Conservation (phyloP, 2,888 invertebrate species). For the Anorthoa munda region DNA sequence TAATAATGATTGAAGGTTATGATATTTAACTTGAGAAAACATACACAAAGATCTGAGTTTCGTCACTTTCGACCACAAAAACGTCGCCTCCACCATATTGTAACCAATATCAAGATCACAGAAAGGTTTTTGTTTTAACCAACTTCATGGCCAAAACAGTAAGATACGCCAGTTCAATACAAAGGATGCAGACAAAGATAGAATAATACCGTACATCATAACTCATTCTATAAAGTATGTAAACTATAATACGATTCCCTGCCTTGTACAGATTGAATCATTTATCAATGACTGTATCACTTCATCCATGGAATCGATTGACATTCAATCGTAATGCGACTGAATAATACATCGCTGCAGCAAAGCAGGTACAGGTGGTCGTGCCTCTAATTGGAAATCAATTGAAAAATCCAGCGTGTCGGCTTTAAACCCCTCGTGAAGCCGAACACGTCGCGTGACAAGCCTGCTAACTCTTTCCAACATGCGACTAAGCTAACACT, state of each 20-base stretch:
- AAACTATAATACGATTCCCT: not conserved
- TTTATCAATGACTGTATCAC: conserved; percentile 45
- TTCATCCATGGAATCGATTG: conserved; percentile 43
- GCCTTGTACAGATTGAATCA: conserved; percentile 35
- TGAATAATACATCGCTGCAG: conserved; percentile 51
- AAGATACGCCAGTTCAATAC: not conserved
- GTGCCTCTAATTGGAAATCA: conserved; percentile 57
- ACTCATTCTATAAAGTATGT: not conserved
- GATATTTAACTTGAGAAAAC: not conserved
- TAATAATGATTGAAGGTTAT: not conserved
- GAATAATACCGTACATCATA: not conserved
- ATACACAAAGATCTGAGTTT: not conserved
- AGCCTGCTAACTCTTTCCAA: conserved; percentile 37
- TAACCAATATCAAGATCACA: not conserved
- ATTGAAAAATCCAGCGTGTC: conserved; percentile 51
- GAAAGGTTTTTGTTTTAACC: not conserved
- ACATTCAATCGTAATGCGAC: conserved; percentile 40
- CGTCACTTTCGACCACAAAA: too few relatives aligned
- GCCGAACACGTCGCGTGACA: conserved; percentile 53
- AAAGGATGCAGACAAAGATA: not conserved
- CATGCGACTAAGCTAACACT: conserved; percentile 52
- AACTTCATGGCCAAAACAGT: not conserved
- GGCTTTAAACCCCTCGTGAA: conserved; percentile 4
- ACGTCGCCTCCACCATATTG: not conserved
- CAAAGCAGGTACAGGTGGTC: conserved; percentile 42